Evolutionary conservation across 2,888 invertebrate species (phyloP).

Genomic region (Ptychoptera contaminata): DNA sequence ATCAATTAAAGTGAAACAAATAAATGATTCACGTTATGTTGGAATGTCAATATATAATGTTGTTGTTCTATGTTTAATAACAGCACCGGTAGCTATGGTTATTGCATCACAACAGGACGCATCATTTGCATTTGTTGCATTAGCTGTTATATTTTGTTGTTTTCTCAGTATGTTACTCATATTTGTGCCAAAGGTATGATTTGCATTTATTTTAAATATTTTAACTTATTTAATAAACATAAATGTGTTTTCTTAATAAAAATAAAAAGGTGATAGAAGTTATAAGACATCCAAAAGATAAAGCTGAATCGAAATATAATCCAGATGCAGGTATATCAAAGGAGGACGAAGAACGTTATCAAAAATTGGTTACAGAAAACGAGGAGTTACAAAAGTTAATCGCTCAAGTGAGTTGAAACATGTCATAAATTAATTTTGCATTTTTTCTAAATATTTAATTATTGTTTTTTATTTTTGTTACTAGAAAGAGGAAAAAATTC

Average conservation of each 20-base stretch:
- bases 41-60: conserved; percentile 99
- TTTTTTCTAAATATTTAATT: conserved; percentile 5
- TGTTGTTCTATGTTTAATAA: conserved; percentile 92
- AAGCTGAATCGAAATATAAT: conserved; percentile 75
- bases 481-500: conserved; percentile 82
- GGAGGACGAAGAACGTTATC: conserved; percentile 90
- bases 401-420: conserved; percentile 50
- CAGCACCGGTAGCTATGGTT: conserved; percentile 93
- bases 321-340: conserved; percentile 67
- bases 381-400: conserved; percentile 93
- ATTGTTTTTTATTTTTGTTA: conserved; percentile 3
- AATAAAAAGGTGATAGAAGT: conserved; percentile 66
- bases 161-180: conserved; percentile 97
- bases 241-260: not conserved
- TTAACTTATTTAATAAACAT: no score
- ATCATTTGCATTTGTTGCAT: conserved; percentile 88
- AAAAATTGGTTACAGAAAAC: conserved; percentile 84
- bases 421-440: conserved; percentile 2
- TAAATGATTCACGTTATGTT: conserved; percentile 96
- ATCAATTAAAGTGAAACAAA: conserved; percentile 90
- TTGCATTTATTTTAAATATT: not conserved
- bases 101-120: conserved; percentile 97
- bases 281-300: conserved; percentile 73
- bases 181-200: conserved; percentile 85
- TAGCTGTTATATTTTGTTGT: conserved; percentile 95